Evolutionary conservation across 2,113 vertebrate species (phyloP).

Genomic region (Pelecanus crispus): DNA sequence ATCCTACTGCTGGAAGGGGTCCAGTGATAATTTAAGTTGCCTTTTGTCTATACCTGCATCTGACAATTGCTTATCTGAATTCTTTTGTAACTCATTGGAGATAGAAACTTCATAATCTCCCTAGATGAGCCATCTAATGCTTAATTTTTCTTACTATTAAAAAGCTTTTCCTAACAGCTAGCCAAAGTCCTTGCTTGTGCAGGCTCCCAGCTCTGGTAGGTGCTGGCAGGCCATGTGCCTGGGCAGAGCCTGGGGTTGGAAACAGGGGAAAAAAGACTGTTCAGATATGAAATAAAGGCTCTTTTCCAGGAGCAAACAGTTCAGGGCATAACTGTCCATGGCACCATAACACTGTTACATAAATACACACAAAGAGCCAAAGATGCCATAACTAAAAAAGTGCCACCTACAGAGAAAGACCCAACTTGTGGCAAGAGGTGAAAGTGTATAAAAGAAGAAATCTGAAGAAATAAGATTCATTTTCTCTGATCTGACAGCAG

Average conservation of each 20-base stretch:
- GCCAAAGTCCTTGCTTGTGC: neutral
- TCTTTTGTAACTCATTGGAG: neutral
- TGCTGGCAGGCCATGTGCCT: neutral
- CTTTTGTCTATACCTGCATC: neutral
- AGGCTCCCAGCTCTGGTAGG: neutral
- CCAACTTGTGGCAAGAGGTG: neutral
- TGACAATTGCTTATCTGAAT: neutral
- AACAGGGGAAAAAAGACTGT: neutral
- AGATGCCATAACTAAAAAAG: neutral
- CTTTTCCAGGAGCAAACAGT: neutral
- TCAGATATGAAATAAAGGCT: neutral
- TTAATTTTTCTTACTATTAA: neutral
- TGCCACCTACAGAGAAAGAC: neutral
- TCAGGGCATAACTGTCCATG: neutral
- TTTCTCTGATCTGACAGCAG: neutral
- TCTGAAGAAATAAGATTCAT: neutral
- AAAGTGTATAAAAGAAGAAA: neutral
- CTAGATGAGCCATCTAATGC: neutral
- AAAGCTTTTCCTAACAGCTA: neutral
- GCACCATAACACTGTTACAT: rapidly evolving
- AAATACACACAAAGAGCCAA: neutral
- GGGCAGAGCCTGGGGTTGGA: neutral
- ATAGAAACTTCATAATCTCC: neutral
- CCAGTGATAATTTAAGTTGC: neutral
- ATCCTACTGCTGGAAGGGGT: neutral